Evolutionary conservation across 2,113 vertebrate genomes (phyloP).

Genomic region (Danionella cerebrum): DNA sequence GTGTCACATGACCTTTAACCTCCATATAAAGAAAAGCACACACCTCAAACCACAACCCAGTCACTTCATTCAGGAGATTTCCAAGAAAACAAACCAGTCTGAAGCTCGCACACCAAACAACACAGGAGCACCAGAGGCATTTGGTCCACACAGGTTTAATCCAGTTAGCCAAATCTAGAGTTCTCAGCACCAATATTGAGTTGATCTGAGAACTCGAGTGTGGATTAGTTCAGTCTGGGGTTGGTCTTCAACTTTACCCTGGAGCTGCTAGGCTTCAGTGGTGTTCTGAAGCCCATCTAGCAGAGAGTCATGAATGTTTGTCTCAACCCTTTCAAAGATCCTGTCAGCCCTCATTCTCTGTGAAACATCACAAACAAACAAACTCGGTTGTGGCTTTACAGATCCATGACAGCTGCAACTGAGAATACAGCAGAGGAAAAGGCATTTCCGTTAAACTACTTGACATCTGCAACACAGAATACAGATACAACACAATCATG

Average conservation of each 20-base stretch:
- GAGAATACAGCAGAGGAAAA: not conserved
- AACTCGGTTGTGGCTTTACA: not conserved
- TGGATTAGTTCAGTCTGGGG: conserved; percentile 14
- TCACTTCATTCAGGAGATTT: not conserved
- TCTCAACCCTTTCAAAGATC: conserved; percentile 60
- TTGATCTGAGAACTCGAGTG: not conserved
- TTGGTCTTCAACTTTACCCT: conserved; percentile 67
- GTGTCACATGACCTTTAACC: not conserved
- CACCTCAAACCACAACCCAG: conserved; percentile 2
- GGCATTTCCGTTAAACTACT: not conserved
- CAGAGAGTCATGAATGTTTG: conserved; percentile 75
- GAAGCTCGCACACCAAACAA: conserved; percentile 39
- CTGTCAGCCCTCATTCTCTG: conserved; percentile 73
- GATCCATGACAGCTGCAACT: not conserved
- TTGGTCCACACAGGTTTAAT: conserved; percentile 13
- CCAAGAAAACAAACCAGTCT: not conserved
- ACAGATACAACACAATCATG: conserved; percentile 26
- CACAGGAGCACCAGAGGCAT: conserved; percentile 4
- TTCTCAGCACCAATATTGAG: conserved; percentile 7
- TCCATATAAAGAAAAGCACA: not conserved
- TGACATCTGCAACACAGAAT: not conserved
- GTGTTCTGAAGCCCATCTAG: conserved; percentile 76
- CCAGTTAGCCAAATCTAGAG: conserved; percentile 1
- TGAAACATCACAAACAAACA: conserved; percentile 64
- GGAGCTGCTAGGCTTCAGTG: conserved; percentile 71